Percentiles rank a stretch among this genome's conserved stretches.
These are phyloP conservation scores for Amorpha juglandis DNA, from an alignment of 2,888 invertebrate genomes.

Conservation along the genomic window DNA sequence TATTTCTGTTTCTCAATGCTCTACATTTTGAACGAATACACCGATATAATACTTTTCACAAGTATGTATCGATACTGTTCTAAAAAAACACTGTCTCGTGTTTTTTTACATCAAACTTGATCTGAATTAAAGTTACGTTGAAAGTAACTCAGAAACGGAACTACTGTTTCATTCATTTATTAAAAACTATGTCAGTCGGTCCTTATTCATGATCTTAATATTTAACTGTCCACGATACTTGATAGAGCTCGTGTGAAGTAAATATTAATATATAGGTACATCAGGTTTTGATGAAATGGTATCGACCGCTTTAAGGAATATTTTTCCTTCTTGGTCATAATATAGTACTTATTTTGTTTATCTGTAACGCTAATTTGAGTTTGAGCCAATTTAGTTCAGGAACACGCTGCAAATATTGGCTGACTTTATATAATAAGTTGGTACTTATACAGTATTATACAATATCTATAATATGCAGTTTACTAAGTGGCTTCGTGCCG, in stretches of 20 bases:
- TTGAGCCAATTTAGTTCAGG: too few species aligned
- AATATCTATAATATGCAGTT: too few species aligned
- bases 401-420: too few species aligned
- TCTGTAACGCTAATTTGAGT: not conserved
- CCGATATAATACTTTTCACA: not conserved
- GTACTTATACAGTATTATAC: too few species aligned
- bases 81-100: not conserved
- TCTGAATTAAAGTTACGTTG: not conserved
- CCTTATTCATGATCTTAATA: slow-evolving; percentile 11
- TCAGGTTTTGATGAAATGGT: not conserved
- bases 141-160: too few species aligned
- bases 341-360: not conserved
- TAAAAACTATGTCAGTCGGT: not conserved
- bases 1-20: not conserved
- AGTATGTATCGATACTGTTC: not conserved
- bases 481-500: too few species aligned
- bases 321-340: not conserved
- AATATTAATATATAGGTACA: slow-evolving; percentile 11
- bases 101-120: not conserved
- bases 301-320: slow-evolving; percentile 6
- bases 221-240: not conserved
- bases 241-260: not conserved
- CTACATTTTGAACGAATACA: not conserved
- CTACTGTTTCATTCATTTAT: not conserved
- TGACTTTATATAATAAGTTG: too few species aligned